Evolutionary conservation across 2,888 invertebrate species (phyloP), one percentile per base, ranked within the genome.

Genomic region (Ophonus ardosiacus): DNA sequence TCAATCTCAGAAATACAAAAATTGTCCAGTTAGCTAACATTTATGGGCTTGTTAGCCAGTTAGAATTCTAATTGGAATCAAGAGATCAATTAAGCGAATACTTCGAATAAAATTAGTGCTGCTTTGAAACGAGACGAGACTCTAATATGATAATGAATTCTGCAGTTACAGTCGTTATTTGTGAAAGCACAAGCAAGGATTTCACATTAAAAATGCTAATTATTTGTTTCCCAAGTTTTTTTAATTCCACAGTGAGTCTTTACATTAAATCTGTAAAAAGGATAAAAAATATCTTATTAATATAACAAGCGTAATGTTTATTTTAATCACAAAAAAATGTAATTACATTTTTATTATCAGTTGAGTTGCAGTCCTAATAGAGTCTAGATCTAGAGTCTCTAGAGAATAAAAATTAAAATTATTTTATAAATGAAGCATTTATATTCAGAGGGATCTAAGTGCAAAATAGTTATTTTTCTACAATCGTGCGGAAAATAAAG

Each of bases 91-190:
- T 74, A 74, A 74, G 43, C 71, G 71, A 74, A 74, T 74, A 74
- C 71, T 74, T 74, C 21, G 71, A 43, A 74, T 74, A 74, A 74
- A 74, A 74, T 74, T 74, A 74, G 71, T 43, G 13, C 43, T 74
- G 71, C 71, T 74, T 74, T 74, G 71, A 74, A 74, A 74, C 71
- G 71, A 74, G 71, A 74, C 71, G 43, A 74, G 43, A 18, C 71
- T 74, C 68, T 74, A 74, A 74, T 74, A 74, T 74, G 71, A 74
- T 74, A 74, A 74, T 74, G 71, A 74, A 74, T 74, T 74, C 71
- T 74, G 43, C 43, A 43, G 71, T 18, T 74, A 18, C 71, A 74
- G 38, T 43, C 71, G 43, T 74, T 74, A 74, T 43, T 74, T 18
- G 71, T 17, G 71, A 74, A 74, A 74, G 71, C 71, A 74, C 43